A percentile compares a stretch with the other conserved stretches of the same genome.
Evolutionary conservation across 2,888 invertebrate genomes (phyloP).

Genomic region (Macrosoma leucophasiata): DNA sequence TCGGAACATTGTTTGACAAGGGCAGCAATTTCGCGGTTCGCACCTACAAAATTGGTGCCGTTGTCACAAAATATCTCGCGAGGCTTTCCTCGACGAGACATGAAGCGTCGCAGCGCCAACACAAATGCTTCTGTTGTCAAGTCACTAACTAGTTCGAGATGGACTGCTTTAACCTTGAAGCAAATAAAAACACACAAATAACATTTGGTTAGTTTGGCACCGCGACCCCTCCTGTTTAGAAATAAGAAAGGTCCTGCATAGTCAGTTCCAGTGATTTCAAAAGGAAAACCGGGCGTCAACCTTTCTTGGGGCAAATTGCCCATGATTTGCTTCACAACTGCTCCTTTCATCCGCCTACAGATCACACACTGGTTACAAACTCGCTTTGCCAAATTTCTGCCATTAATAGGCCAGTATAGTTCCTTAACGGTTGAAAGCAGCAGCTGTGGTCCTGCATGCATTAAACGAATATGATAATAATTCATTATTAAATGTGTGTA

Average conservation of each 20-base stretch:
- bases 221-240: constrained; percentile 1
- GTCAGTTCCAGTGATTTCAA: constrained; percentile 1
- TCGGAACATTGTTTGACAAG: too few species aligned
- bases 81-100: too few species aligned
- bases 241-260: constrained; percentile 3
- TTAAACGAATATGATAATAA: constrained; percentile 1
- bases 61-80: too few species aligned
- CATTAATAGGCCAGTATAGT: neutral
- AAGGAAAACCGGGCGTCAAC: constrained; percentile 1
- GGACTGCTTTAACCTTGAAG: neutral
- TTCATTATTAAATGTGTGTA: constrained; percentile 1
- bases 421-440: neutral
- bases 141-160: constrained; percentile 1
- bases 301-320: neutral
- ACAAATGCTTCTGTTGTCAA: constrained; percentile 1
- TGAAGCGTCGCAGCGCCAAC: constrained; percentile 3
- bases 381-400: neutral
- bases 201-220: neutral
- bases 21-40: too few species aligned
- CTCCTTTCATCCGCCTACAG: constrained; percentile 3
- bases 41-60: too few species aligned
- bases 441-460: constrained; percentile 1
- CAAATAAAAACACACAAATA: constrained; percentile 5
- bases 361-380: constrained; percentile 1
- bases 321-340: constrained; percentile 2